These are phyloP conservation scores for Falco berigora DNA, from an alignment of 2,797 vertebrate species.

Conservation along the genomic window DNA sequence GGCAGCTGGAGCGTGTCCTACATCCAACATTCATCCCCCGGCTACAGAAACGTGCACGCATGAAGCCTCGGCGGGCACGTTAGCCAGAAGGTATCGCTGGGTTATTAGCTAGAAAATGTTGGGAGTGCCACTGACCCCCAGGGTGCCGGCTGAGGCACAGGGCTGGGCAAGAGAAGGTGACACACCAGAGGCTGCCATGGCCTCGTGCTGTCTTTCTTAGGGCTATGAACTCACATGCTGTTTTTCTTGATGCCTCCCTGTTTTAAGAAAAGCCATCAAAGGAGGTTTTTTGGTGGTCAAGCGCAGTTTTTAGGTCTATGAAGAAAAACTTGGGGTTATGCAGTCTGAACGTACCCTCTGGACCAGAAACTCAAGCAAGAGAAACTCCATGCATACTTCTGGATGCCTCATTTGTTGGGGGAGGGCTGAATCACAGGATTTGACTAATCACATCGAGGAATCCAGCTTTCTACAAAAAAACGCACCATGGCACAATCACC, in stretches of 20 bases:
- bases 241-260: neutral
- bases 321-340: neutral
- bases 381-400: neutral
- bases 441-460: neutral
- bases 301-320: rapidly evolving
- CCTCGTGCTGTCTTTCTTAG: neutral
- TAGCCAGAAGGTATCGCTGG: neutral
- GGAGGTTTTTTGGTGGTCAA: neutral
- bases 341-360: neutral
- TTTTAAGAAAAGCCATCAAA: neutral
- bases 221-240: rapidly evolving
- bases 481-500: neutral
- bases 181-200: neutral
- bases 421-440: neutral
- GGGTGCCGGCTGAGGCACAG: neutral
- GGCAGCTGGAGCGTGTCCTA: neutral
- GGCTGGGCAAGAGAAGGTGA: neutral
- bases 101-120: neutral
- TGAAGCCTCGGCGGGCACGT: neutral
- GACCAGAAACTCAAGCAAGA: neutral
- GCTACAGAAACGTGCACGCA: rapidly evolving
- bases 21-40: neutral
- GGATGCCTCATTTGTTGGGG: neutral
- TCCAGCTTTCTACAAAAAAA: neutral
- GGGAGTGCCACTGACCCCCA: neutral